Evolutionary conservation across 2,797 vertebrate species (phyloP).

Genomic region (Pyrocephalus nanus): DNA sequence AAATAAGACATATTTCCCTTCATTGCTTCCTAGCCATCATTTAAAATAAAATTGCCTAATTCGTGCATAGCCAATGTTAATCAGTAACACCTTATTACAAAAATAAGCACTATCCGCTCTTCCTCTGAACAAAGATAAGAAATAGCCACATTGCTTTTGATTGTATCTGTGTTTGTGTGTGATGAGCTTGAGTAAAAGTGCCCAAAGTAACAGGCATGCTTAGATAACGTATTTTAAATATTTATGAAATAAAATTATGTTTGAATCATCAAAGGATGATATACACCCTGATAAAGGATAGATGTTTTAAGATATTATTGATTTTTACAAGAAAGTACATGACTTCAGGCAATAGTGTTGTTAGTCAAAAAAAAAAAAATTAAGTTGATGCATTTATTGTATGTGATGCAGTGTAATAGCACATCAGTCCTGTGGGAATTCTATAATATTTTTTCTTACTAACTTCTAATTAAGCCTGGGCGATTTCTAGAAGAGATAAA

Average conservation of each 20-base stretch:
- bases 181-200: background rate
- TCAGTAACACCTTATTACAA: background rate
- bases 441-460: background rate
- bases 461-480: background rate
- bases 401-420: background rate
- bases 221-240: background rate
- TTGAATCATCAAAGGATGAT: background rate
- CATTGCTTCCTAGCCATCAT: background rate
- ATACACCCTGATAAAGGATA: background rate
- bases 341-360: background rate
- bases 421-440: background rate
- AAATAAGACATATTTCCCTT: background rate
- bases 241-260: background rate
- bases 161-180: background rate
- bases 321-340: background rate
- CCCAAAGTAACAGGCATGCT: background rate
- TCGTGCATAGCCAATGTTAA: background rate
- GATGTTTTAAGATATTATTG: background rate
- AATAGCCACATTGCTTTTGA: background rate
- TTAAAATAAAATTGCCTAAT: background rate
- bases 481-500: background rate
- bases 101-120: background rate
- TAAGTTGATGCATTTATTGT: background rate
- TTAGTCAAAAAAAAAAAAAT: background rate
- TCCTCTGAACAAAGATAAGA: background rate